Conservation (phyloP, 2,113 vertebrate species). For the Elanus axillaris region DNA sequence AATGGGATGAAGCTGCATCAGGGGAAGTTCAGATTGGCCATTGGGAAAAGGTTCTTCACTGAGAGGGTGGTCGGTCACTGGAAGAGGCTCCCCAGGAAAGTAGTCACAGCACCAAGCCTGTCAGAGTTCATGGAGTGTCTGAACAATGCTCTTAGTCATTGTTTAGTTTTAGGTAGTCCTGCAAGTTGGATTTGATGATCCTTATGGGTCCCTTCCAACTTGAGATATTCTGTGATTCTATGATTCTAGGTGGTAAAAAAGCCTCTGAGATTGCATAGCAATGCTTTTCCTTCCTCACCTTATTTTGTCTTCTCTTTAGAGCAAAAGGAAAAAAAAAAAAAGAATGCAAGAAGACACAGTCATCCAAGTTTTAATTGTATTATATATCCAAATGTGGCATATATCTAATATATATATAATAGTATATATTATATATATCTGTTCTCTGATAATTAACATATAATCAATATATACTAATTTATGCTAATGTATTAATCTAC, state of each 20-base stretch:
- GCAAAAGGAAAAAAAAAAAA: neutral
- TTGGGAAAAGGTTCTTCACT: neutral
- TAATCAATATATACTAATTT: neutral
- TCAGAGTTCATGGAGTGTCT: neutral
- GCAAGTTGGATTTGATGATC: rapidly evolving
- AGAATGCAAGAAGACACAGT: neutral
- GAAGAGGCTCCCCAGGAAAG: neutral
- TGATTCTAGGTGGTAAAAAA: neutral
- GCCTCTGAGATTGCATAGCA: neutral
- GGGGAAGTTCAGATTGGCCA: neutral
- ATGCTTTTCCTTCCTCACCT: neutral
- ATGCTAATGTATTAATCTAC: neutral
- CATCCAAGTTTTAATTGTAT: neutral
- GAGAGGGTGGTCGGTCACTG: rapidly evolving
- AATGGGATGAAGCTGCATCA: neutral
- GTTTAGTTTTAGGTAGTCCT: neutral
- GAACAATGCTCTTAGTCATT: neutral
- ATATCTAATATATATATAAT: neutral
- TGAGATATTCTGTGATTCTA: neutral
- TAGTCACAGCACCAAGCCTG: neutral
- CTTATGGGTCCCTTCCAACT: neutral
- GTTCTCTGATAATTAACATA: neutral
- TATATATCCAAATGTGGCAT: neutral
- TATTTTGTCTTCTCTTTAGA: neutral
- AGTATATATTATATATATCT: neutral